Conservation (phyloP, 2,888 invertebrate genomes). For the Palloptera scutellata region DNA sequence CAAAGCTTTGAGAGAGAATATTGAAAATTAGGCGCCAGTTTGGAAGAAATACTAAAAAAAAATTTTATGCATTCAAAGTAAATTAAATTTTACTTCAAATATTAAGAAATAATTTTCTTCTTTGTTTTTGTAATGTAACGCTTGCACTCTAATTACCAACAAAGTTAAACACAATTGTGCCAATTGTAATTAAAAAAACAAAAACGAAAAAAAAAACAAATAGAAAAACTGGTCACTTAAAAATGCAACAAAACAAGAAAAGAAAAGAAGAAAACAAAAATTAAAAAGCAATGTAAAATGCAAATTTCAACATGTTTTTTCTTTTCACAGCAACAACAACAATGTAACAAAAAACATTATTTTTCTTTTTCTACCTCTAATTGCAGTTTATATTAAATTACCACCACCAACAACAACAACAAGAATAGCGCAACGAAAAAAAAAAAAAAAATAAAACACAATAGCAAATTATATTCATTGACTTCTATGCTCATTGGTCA, state of each 20-base stretch:
- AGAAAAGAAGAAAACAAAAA: background rate
- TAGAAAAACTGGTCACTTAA: too few relatives aligned
- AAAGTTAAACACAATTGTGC: slow-evolving; percentile 20
- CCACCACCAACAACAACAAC: too few relatives aligned
- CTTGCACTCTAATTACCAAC: slow-evolving; percentile 28
- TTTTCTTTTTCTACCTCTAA: too few relatives aligned
- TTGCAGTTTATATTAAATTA: too few relatives aligned
- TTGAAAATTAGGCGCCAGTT: slow-evolving; percentile 6
- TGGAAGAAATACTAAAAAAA: slow-evolving; percentile 4
- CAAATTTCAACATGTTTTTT: slow-evolving; percentile 23
- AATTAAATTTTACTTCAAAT: background rate
- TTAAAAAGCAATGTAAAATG: slow-evolving; percentile 26
- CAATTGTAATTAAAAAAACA: too few relatives aligned
- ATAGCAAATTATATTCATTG: too few relatives aligned
- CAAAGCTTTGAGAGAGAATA: background rate
- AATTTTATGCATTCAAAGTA: slow-evolving; percentile 9
- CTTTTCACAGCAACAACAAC: background rate
- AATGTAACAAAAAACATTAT: too few relatives aligned
- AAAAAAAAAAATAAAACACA: too few relatives aligned
- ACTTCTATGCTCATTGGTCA: slow-evolving; percentile 17
- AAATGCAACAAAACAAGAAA: too few relatives aligned
- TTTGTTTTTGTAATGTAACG: slow-evolving; percentile 1
- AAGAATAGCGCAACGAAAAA: too few relatives aligned
- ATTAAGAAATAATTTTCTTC: slow-evolving; percentile 11
- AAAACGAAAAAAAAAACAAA: too few relatives aligned